Evolutionary conservation across 2,888 invertebrate species (phyloP).

Genomic region (Portevinia maculata): DNA sequence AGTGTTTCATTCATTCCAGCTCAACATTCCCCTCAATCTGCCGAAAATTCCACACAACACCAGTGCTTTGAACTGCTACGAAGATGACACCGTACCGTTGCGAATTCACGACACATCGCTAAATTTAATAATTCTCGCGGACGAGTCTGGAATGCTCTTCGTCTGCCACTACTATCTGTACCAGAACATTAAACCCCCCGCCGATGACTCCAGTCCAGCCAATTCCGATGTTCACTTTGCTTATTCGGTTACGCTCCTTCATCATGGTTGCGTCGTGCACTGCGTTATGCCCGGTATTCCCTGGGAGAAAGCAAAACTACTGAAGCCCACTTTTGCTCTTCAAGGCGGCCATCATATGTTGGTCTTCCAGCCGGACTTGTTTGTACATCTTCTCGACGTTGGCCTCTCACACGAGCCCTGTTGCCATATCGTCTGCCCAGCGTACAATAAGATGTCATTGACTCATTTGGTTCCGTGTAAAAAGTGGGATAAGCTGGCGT

Average conservation of each 20-base stretch:
- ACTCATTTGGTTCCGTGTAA: constrained; percentile 87
- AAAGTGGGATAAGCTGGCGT: constrained; percentile 81
- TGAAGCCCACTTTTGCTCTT: constrained; percentile 90
- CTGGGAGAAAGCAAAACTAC: constrained; percentile 89
- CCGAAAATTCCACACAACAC: constrained; percentile 86
- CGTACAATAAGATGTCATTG: constrained; percentile 83
- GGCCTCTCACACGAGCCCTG: constrained; percentile 92
- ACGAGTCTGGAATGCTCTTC: constrained; percentile 88
- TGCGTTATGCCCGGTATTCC: constrained; percentile 92
- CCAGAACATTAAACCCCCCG: constrained; percentile 85
- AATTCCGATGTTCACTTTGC: constrained; percentile 88
- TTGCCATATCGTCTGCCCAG: constrained; percentile 89
- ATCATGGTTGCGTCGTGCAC: constrained; percentile 92
- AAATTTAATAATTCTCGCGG: constrained; percentile 90
- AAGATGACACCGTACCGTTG: constrained; percentile 91
- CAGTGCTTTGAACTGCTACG: constrained; percentile 86
- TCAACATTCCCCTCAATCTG: constrained; percentile 92
- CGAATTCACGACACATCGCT: constrained; percentile 92
- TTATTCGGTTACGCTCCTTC: constrained; percentile 91
- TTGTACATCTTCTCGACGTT: constrained; percentile 93
- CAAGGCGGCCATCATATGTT: constrained; percentile 91
- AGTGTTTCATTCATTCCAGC: constrained; percentile 83
- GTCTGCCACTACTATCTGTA: constrained; percentile 93
- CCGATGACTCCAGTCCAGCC: constrained; percentile 78
- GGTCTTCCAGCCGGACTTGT: constrained; percentile 92